These are phyloP conservation scores for Eupithecia centaureata DNA, from an alignment of 2,888 invertebrate species.

Conservation along the genomic window DNA sequence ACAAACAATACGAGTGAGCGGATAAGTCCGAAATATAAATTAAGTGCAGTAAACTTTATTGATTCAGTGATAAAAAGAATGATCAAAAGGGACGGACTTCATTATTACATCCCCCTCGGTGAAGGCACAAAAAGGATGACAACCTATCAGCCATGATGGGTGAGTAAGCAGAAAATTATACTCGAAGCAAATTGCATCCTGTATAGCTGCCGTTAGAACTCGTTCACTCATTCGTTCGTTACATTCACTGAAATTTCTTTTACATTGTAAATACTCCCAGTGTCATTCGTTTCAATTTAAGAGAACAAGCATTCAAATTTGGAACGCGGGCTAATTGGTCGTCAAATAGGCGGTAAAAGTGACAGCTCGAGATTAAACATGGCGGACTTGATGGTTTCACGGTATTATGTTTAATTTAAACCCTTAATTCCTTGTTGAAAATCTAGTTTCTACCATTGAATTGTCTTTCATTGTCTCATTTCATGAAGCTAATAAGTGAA, in stretches of 20 bases:
- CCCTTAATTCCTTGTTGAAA: conserved; percentile 49
- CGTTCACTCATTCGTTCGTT: conserved; percentile 51
- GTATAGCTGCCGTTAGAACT: conserved; percentile 53
- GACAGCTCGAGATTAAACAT: conserved; percentile 66
- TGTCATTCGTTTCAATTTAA: conserved; percentile 46
- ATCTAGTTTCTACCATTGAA: conserved; percentile 37
- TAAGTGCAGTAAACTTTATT: conserved; percentile 37
- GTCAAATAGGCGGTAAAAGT: conserved; percentile 64
- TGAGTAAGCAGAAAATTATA: conserved; percentile 62
- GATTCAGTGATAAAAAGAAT: conserved; percentile 26
- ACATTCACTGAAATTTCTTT: conserved; percentile 28
- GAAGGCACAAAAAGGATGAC: conserved; percentile 37
- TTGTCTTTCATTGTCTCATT: conserved; percentile 29
- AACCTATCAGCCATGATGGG: conserved; percentile 54
- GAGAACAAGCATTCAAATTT: conserved; percentile 56
- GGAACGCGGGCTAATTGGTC: conserved; percentile 57
- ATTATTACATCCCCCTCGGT: conserved; percentile 15
- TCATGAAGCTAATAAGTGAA: conserved; percentile 22
- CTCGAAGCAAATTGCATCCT: conserved; percentile 54
- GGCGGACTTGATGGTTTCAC: conserved; percentile 50
- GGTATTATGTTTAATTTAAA: conserved; percentile 49
- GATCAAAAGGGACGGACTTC: conserved; percentile 18
- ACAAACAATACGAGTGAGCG: conserved; percentile 33
- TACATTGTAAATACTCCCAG: conserved; percentile 13
- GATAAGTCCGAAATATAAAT: conserved; percentile 55